Percentiles rank a stretch among this genome's conserved stretches.
These are phyloP conservation scores for Drosophila merina DNA, from an alignment of 2,888 invertebrate genomes.

Conservation along the genomic window DNA sequence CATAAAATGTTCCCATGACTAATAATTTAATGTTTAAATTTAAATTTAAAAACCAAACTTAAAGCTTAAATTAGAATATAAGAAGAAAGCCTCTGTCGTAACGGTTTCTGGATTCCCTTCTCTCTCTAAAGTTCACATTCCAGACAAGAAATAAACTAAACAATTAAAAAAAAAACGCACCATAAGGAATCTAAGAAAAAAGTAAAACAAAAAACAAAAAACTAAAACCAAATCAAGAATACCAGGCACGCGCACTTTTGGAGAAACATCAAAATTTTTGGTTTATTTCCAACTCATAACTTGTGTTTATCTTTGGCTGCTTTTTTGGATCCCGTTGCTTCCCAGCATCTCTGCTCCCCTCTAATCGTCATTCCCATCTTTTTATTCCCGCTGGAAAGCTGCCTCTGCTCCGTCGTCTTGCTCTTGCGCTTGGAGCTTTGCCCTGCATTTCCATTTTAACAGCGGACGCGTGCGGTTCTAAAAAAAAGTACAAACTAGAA, in stretches of 20 bases:
- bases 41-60: no score
- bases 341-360: not conserved
- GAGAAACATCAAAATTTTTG: conserved; percentile 63
- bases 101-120: not conserved
- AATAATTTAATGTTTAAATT: no score
- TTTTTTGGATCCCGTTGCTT: conserved; percentile 26
- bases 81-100: not conserved
- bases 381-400: not conserved
- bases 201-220: not conserved
- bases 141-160: conserved; percentile 14
- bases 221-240: conserved; percentile 6
- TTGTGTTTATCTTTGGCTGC: conserved; percentile 68
- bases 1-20: not conserved
- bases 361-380: conserved; percentile 1
- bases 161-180: conserved; percentile 2
- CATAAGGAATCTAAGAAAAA: conserved; percentile 46
- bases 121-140: conserved; percentile 1
- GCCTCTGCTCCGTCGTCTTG: conserved; percentile 10
- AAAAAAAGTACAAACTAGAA: not conserved
- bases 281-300: conserved; percentile 76
- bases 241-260: conserved; percentile 51
- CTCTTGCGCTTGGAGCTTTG: conserved; percentile 7
- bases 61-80: not conserved
- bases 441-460: conserved; percentile 41
- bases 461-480: conserved; percentile 36